Percentiles rank a stretch among this genome's conserved stretches.
Evolutionary conservation across 2,797 vertebrate species (phyloP).

Genomic region (Halcyon chelicuti): DNA sequence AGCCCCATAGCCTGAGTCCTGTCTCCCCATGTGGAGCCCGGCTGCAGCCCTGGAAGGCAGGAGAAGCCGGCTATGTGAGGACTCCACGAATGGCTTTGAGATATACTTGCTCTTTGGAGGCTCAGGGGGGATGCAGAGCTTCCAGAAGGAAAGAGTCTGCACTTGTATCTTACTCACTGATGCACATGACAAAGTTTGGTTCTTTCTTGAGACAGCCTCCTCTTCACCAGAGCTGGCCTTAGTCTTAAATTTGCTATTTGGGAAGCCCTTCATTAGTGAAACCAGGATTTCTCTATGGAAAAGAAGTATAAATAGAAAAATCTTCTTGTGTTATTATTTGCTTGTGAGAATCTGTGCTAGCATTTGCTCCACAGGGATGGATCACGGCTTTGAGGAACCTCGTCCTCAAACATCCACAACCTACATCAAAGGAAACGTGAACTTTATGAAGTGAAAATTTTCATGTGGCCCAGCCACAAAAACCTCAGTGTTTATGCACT

Average conservation of each 20-base stretch:
- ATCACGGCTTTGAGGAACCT: background rate
- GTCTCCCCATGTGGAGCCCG: background rate
- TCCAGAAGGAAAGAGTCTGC: background rate
- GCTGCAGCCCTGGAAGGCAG: background rate
- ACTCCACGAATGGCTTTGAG: accelerated
- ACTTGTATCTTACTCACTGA: background rate
- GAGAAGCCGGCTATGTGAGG: background rate
- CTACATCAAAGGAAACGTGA: background rate
- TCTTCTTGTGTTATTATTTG: background rate
- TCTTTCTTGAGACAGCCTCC: background rate
- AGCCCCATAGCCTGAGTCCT: accelerated
- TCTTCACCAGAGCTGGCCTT: background rate
- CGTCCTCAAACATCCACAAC: background rate
- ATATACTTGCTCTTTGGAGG: accelerated
- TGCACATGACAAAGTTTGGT: background rate
- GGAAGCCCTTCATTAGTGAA: background rate
- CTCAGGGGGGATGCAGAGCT: background rate
- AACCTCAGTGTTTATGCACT: background rate
- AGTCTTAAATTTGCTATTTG: background rate
- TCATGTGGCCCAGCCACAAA: background rate
- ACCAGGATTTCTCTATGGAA: background rate
- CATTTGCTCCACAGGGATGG: background rate
- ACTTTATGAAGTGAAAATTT: background rate
- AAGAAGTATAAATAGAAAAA: background rate
- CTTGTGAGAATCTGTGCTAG: background rate